phyloP scores from a whole-genome alignment of 2,888 invertebrate genomes.

The Athalia circularis region DNA sequence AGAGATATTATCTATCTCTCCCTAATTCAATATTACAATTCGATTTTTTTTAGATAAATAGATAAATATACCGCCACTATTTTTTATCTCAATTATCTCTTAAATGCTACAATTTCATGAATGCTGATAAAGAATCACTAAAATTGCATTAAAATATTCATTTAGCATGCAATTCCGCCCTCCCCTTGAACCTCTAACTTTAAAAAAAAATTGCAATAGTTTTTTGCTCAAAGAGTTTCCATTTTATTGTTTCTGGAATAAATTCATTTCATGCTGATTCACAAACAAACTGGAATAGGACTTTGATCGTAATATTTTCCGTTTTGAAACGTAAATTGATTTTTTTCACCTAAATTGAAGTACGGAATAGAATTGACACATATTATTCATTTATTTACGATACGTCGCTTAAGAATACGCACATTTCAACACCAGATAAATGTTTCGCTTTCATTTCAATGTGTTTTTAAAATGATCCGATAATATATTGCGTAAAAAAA shows the following conservation, averaged over 20 bases:
- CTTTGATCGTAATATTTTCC: constrained; percentile 2
- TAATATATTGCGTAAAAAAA: neutral
- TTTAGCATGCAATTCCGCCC: constrained; percentile 16
- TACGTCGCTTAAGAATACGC: no score
- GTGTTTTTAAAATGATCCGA: neutral
- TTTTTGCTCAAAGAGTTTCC: neutral
- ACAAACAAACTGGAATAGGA: constrained; percentile 32
- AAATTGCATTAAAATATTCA: constrained; percentile 25
- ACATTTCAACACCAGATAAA: no score
- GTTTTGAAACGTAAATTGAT: constrained; percentile 2
- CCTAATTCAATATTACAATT: constrained; percentile 43
- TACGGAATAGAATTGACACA: no score
- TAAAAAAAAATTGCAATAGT: neutral
- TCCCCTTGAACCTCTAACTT: neutral
- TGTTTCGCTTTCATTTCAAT: neutral
- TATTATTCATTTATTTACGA: no score
- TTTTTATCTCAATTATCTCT: constrained; percentile 27
- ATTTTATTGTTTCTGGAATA: constrained; percentile 1
- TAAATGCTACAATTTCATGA: constrained; percentile 30
- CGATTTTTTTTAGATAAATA: constrained; percentile 37
- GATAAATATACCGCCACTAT: constrained; percentile 41
- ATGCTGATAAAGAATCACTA: constrained; percentile 29
- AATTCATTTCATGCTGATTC: constrained; percentile 15
- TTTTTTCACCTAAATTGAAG: neutral
- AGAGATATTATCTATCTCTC: neutral